phyloP scores from a whole-genome alignment of 1,140 invertebrate species.

The Bombus sibiricus region DNA sequence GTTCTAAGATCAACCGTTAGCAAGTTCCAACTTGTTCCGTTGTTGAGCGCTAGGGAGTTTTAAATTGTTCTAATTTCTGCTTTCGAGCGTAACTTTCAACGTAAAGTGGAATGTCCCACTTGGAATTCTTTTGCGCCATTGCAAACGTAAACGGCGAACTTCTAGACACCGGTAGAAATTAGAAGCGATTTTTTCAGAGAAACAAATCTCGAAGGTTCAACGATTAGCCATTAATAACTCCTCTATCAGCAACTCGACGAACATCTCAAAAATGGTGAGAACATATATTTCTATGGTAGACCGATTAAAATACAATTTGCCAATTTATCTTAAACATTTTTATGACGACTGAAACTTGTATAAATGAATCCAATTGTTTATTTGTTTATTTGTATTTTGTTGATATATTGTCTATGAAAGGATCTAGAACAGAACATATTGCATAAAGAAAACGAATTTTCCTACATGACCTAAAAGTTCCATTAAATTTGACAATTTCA shows the following conservation, averaged over 20 bases:
- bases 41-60: background rate
- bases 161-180: background rate
- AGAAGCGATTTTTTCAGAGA: background rate
- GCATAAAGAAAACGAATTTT: too few relatives aligned
- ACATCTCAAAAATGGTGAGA: background rate
- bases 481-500: too few relatives aligned
- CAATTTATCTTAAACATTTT: too few relatives aligned
- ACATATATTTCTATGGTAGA: background rate
- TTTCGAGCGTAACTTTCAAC: constrained; percentile 12
- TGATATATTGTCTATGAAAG: background rate
- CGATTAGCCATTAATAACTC: background rate
- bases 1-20: constrained; percentile 1
- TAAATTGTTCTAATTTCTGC: constrained; percentile 33
- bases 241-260: background rate
- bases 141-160: background rate
- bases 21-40: background rate
- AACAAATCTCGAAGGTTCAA: background rate
- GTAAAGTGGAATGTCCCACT: constrained; percentile 7
- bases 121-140: background rate
- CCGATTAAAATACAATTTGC: too few relatives aligned
- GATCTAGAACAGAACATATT: background rate
- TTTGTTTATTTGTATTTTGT: too few relatives aligned
- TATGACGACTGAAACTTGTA: background rate
- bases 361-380: background rate
- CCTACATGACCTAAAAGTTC: too few relatives aligned